Evolutionary conservation across 2,888 invertebrate species (phyloP).

Genomic region (Andricus curvator): DNA sequence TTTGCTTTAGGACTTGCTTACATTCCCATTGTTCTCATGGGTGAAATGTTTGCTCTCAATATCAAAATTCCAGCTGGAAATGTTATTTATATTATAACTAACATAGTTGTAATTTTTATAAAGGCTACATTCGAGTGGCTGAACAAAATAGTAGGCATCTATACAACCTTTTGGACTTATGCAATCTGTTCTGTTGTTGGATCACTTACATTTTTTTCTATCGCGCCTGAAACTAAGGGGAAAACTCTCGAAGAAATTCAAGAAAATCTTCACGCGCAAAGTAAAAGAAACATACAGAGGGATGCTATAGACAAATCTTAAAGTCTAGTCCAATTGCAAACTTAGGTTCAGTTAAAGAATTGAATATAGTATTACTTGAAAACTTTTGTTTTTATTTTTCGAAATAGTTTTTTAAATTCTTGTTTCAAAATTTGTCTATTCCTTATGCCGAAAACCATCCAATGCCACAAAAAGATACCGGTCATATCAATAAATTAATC

Average conservation of each 20-base stretch:
- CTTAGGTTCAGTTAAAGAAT: too few species aligned
- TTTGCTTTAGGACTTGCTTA: too few species aligned
- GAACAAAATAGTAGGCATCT: background rate
- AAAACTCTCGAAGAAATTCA: slow-evolving; percentile 26
- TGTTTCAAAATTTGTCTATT: too few species aligned
- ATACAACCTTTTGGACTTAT: background rate
- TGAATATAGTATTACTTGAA: too few species aligned
- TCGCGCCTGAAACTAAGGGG: background rate
- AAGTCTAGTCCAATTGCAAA: too few species aligned
- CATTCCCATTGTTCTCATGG: too few species aligned
- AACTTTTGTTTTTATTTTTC: too few species aligned
- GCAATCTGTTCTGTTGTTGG: background rate
- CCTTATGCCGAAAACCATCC: too few species aligned
- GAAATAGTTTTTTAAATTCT: too few species aligned
- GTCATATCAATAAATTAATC: too few species aligned
- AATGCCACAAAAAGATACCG: too few species aligned
- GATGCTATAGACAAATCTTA: background rate
- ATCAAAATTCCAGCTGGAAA: background rate
- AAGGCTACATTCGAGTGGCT: background rate
- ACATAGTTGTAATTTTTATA: background rate
- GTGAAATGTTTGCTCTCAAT: background rate
- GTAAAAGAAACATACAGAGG: background rate
- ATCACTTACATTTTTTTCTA: background rate
- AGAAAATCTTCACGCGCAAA: background rate
- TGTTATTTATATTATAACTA: background rate